Evolutionary conservation across 2,797 vertebrate species (phyloP).

Genomic region (Peromyscus eremicus): DNA sequence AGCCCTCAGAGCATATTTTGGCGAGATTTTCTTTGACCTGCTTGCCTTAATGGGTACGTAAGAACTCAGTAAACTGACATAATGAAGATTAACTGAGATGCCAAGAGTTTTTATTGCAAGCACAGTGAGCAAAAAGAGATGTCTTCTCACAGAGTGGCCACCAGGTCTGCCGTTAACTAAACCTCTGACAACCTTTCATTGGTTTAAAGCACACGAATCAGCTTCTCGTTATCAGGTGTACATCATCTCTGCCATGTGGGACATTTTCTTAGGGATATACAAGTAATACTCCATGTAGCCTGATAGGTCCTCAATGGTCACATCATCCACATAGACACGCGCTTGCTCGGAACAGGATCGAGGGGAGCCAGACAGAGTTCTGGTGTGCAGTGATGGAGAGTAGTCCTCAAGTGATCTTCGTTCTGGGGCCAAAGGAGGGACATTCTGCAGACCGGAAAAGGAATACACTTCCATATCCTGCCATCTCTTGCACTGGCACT

Average conservation of each 20-base stretch:
- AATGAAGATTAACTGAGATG: conserved; percentile 84
- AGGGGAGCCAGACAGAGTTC: conserved; percentile 94
- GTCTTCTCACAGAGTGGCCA: conserved; percentile 80
- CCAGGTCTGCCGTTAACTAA: conserved; percentile 77
- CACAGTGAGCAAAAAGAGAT: conserved; percentile 84
- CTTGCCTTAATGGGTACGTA: conserved; percentile 47
- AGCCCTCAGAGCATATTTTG: conserved; percentile 67
- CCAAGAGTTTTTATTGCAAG: conserved; percentile 89
- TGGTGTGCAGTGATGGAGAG: conserved; percentile 87
- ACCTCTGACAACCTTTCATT: conserved; percentile 82
- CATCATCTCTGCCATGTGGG: conserved; percentile 99
- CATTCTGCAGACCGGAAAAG: conserved; percentile 95
- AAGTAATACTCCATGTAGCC: conserved; percentile 99
- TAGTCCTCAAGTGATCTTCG: conserved; percentile 89
- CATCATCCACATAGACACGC: conserved; percentile 95
- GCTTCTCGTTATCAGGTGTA: conserved; percentile 92
- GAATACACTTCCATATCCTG: conserved; percentile 95
- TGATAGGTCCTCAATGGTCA: conserved; percentile 98
- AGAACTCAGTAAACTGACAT: conserved; percentile 79
- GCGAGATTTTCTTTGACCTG: conserved; percentile 67
- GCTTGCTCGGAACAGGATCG: conserved; percentile 99
- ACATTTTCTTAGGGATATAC: conserved; percentile 99
- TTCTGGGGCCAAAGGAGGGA: conserved; percentile 90
- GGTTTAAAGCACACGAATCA: conserved; percentile 70
- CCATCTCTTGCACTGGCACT: conserved; percentile 91